Percentiles rank a stretch among this genome's conserved stretches.
These are phyloP conservation scores for Cantharis rustica DNA, from an alignment of 2,888 invertebrate species.

Conservation along the genomic window DNA sequence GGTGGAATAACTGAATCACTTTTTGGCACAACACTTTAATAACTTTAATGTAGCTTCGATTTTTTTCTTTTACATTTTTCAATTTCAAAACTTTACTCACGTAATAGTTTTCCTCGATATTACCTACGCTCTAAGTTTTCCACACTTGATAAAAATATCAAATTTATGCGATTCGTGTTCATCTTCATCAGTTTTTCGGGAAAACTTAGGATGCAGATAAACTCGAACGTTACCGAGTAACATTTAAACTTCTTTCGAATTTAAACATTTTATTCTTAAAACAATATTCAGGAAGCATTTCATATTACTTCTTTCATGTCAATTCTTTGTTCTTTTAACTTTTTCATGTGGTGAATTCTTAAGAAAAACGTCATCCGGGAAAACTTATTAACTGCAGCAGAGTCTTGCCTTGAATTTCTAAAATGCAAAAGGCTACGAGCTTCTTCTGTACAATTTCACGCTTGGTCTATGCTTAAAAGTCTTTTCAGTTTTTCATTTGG, in stretches of 20 bases:
- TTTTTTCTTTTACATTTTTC: background rate
- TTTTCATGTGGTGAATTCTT: conserved; percentile 2
- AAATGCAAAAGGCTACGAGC: conserved; percentile 20
- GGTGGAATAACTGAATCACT: background rate
- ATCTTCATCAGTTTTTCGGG: background rate
- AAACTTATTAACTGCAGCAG: conserved; percentile 24
- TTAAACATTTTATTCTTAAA: background rate
- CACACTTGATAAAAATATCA: background rate
- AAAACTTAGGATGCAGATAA: background rate
- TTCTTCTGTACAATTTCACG: conserved; percentile 24
- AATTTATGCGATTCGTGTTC: background rate
- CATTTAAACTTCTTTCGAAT: background rate
- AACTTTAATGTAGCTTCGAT: background rate
- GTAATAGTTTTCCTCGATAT: background rate
- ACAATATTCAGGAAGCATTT: background rate
- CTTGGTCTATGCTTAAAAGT: conserved; percentile 22
- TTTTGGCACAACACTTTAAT: conserved; percentile 1
- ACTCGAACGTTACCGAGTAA: background rate
- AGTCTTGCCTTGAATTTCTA: conserved; percentile 17
- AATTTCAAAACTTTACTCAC: background rate
- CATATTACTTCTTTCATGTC: background rate
- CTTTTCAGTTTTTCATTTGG: conserved; percentile 23
- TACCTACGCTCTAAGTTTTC: background rate
- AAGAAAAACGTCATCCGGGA: background rate
- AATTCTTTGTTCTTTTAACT: background rate